A percentile compares a stretch with the other conserved stretches of the same genome.
Evolutionary conservation across 2,113 vertebrate genomes (phyloP).

Genomic region (Piaya cayana): DNA sequence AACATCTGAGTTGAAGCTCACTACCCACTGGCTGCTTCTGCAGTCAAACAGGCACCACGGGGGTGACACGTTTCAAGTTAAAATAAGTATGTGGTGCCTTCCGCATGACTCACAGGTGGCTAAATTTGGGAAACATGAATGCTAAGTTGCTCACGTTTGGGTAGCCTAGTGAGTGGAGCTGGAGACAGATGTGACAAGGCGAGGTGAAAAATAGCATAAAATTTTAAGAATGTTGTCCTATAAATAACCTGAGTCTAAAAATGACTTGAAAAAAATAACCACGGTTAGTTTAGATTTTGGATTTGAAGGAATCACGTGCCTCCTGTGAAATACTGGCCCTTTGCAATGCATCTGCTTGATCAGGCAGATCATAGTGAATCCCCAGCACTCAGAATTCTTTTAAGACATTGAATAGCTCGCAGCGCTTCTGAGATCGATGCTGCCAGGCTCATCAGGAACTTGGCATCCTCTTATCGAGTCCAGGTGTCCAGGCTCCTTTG

Average conservation of each 20-base stretch:
- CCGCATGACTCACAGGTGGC: neutral
- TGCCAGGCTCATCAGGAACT: neutral
- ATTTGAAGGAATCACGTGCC: neutral
- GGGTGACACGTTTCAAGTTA: neutral
- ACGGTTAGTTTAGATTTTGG: neutral
- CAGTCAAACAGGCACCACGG: neutral
- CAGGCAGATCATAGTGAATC: neutral
- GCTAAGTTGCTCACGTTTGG: neutral
- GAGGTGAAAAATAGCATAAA: neutral
- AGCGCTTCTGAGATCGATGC: neutral
- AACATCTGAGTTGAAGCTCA: neutral
- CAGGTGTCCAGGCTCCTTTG: neutral
- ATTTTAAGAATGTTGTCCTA: neutral
- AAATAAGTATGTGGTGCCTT: neutral
- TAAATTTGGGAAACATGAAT: neutral
- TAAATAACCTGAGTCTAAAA: too few relatives aligned
- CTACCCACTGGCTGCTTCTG: neutral
- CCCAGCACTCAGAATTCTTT: neutral
- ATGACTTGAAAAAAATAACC: neutral
- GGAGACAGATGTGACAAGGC: neutral
- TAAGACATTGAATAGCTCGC: neutral
- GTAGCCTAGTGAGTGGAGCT: neutral
- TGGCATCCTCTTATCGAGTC: neutral
- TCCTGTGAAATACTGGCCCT: neutral
- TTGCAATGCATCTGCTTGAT: neutral